Percentiles rank a stretch among this genome's conserved stretches.
Evolutionary conservation across 2,888 invertebrate species (phyloP).

Genomic region (Limnephilus marmoratus): DNA sequence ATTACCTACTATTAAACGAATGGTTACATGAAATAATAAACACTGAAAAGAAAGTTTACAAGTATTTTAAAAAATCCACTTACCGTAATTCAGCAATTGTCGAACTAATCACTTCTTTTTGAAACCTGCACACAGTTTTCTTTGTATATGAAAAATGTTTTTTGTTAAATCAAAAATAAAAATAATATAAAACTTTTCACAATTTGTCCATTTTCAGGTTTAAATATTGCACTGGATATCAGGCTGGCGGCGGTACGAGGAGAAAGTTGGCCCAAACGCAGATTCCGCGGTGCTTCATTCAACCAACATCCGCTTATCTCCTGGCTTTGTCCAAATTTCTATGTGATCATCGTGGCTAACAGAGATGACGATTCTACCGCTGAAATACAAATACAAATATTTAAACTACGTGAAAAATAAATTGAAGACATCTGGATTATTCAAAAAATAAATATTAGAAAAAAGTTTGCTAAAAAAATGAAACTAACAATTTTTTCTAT

Average conservation of each 20-base stretch:
- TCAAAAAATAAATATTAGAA: not conserved
- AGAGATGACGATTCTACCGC: not conserved
- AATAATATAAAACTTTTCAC: constrained; percentile 44
- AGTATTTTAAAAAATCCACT: not conserved
- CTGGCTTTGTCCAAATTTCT: not conserved
- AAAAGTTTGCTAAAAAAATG: not conserved
- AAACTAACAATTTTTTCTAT: not conserved
- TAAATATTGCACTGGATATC: constrained; percentile 41
- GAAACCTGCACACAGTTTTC: constrained; percentile 9
- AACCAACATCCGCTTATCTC: constrained; percentile 7
- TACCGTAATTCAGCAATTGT: constrained; percentile 1
- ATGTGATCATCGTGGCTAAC: not conserved
- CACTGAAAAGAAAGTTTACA: not conserved
- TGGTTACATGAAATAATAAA: too few relatives aligned
- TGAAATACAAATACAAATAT: not conserved
- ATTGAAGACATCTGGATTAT: not conserved
- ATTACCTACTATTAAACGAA: too few relatives aligned
- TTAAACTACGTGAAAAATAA: not conserved
- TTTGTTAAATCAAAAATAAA: constrained; percentile 35
- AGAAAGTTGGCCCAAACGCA: constrained; percentile 36
- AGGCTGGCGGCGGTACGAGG: constrained; percentile 26
- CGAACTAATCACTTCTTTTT: constrained; percentile 15
- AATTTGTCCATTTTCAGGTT: constrained; percentile 32
- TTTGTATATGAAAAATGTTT: constrained; percentile 34
- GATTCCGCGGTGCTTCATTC: not conserved